Percentiles rank a stretch among this genome's conserved stretches.
Evolutionary conservation across 2,888 invertebrate genomes (phyloP).

Genomic region (Drosophila formosana): DNA sequence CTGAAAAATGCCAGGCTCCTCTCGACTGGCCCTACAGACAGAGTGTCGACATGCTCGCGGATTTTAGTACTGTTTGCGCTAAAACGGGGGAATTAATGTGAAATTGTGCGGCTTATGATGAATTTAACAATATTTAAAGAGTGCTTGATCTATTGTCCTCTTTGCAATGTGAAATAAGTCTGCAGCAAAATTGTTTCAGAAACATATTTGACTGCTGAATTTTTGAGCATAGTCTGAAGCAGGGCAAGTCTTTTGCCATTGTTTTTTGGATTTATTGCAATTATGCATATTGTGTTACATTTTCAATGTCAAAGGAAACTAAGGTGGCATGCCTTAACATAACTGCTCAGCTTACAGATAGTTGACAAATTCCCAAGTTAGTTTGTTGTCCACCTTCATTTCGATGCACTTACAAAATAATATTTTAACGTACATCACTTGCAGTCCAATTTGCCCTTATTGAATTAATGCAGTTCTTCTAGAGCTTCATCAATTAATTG

Average conservation of each 20-base stretch:
- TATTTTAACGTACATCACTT: no score
- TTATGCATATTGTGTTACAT: no score
- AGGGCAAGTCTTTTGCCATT: no score
- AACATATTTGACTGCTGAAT: background rate
- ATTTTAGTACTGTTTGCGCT: background rate
- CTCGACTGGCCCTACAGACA: slow-evolving; percentile 9
- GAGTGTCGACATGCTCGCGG: slow-evolving; percentile 11
- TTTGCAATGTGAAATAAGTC: no score
- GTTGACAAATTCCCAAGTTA: background rate
- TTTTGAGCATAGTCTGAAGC: background rate
- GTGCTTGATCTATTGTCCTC: background rate
- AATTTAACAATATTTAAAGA: background rate
- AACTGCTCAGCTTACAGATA: no score
- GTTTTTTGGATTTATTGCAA: no score
- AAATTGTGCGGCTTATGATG: background rate
- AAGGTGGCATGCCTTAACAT: no score
- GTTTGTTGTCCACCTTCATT: no score
- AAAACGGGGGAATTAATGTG: background rate
- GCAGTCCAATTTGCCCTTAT: no score
- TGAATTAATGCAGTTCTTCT: no score
- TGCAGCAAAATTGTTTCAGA: background rate
- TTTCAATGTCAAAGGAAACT: background rate
- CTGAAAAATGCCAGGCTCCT: slow-evolving; percentile 32
- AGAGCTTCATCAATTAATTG: no score
- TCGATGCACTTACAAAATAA: no score